Percentiles rank a stretch among this genome's conserved stretches.
Evolutionary conservation across 2,113 vertebrate species (phyloP).

Genomic region (Spheniscus mendiculus): DNA sequence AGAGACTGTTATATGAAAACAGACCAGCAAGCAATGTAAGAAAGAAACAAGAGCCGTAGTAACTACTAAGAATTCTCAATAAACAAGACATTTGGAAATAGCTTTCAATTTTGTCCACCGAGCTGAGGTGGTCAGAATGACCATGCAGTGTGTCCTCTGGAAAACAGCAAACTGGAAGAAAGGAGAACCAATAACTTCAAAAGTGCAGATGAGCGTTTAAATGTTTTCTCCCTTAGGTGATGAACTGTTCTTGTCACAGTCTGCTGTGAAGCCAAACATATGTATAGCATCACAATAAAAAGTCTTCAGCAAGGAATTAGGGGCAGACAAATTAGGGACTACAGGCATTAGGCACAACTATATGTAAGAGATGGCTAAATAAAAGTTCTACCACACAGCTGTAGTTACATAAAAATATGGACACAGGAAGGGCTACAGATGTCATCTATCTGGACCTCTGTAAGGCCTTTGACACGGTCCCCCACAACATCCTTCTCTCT

Average conservation of each 20-base stretch:
- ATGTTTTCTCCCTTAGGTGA: not conserved
- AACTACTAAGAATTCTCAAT: not conserved
- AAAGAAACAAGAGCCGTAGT: not conserved
- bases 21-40: not conserved
- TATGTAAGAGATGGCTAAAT: not conserved
- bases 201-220: not conserved
- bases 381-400: not conserved
- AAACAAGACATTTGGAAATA: not conserved
- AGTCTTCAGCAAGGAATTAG: not conserved
- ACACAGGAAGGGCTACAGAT: too few relatives aligned
- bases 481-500: too few relatives aligned
- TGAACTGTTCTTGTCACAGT: not conserved
- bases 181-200: not conserved
- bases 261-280: not conserved
- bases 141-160: not conserved
- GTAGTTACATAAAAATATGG: not conserved
- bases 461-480: too few relatives aligned
- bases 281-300: not conserved
- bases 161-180: not conserved
- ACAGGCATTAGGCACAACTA: not conserved
- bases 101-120: not conserved
- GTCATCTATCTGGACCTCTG: too few relatives aligned
- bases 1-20: not conserved
- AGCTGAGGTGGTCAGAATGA: not conserved
- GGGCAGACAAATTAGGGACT: not conserved